Evolutionary conservation across 2,113 vertebrate species (phyloP).

Genomic region (Salminus brasiliensis): DNA sequence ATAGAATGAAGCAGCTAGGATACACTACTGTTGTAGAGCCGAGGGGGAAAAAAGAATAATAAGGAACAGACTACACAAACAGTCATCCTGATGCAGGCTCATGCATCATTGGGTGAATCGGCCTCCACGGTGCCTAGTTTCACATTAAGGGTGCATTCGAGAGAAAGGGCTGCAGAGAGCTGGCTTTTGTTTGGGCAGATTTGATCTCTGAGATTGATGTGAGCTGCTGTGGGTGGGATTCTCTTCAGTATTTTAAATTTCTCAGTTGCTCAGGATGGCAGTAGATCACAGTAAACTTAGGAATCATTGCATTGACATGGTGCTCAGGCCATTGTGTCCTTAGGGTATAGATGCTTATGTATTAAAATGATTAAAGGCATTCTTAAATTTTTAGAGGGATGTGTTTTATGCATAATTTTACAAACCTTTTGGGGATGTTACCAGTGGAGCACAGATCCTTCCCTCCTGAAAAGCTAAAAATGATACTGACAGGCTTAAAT

Average conservation of each 20-base stretch:
- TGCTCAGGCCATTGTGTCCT: no score
- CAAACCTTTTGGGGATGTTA: no score
- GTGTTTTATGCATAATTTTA: no score
- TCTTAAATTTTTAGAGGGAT: no score
- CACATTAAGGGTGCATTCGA: not conserved
- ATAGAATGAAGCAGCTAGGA: not conserved
- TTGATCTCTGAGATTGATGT: not conserved
- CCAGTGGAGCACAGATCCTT: no score
- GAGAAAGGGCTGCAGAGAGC: not conserved
- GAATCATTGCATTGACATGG: no score
- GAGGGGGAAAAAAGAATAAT: conserved; percentile 2
- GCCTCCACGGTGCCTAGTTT: conserved; percentile 21
- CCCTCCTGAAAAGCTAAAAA: no score
- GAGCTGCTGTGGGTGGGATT: not conserved
- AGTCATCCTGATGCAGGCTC: not conserved
- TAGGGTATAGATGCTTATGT: no score
- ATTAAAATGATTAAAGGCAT: no score
- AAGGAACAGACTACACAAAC: conserved; percentile 9
- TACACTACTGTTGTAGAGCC: no score
- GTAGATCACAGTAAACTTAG: not conserved
- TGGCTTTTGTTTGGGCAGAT: not conserved
- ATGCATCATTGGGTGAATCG: not conserved
- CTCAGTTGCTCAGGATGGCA: not conserved
- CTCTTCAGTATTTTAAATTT: no score
- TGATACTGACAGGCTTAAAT: no score